These are phyloP conservation scores for Pogonomyrmex barbatus DNA, from an alignment of 1,140 invertebrate species.

Conservation along the genomic window DNA sequence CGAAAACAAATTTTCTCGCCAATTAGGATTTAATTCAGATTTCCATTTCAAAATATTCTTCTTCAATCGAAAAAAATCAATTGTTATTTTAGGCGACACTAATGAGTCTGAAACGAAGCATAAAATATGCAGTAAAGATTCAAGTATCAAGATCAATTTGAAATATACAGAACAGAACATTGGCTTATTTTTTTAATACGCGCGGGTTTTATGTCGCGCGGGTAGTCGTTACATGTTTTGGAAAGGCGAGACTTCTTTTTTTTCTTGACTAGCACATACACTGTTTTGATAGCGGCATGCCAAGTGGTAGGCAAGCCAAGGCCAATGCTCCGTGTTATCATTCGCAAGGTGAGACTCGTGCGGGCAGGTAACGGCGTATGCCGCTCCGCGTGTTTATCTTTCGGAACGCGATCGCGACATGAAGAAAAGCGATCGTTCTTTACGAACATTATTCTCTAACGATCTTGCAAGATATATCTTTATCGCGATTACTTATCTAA, in stretches of 20 bases:
- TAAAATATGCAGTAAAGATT: slow-evolving; percentile 1
- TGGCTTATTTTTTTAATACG: neutral
- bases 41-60: neutral
- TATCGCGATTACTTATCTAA: too few relatives aligned
- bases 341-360: neutral
- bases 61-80: neutral
- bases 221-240: neutral
- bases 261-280: too few relatives aligned
- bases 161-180: neutral
- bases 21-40: neutral
- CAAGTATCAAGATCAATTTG: neutral
- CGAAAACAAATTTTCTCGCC: neutral
- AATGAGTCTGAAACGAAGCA: neutral
- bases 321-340: neutral
- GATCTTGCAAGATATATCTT: too few relatives aligned
- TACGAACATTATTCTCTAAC: too few relatives aligned
- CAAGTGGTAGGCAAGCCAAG: too few relatives aligned
- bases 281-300: too few relatives aligned
- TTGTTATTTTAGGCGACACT: slow-evolving; percentile 13
- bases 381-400: neutral
- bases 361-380: neutral
- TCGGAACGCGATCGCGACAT: neutral
- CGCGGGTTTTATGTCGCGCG: too few relatives aligned
- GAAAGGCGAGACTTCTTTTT: too few relatives aligned
- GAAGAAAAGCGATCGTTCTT: too few relatives aligned